Base-by-base conservation (phyloP, 2,113 vertebrate genomes). In the Odontesthes bonariensis region DNA sequence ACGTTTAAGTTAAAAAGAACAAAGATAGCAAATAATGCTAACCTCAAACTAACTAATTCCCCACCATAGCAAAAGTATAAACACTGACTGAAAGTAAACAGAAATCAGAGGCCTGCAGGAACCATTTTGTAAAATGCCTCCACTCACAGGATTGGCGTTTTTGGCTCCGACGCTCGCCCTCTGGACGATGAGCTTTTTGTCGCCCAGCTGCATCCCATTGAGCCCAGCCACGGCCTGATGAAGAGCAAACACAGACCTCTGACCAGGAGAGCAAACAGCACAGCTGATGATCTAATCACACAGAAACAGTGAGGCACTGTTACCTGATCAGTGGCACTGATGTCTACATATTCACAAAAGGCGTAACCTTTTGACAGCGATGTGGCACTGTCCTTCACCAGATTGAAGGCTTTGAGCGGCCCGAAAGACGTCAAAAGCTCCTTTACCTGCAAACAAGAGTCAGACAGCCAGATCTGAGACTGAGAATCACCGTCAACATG, bases 341-440 rank as follows among this genome's bases (percentile, higher is more conserved):
- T 44, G 70, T 95, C 94, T 0, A 94, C 93, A 2, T 95, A 95
- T 77, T 95, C 94, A 54, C 94, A 95, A 69, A 95, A 95, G 87
- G 94, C 93, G 73, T 95, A 95, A 75, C 94, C 94, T 84, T 95
- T 95, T 2, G 94, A 95, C 89, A 94, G 90, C 63, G 93, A 95
- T 31, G 94, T 95, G 67, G 94, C 91, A 84, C 94, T 94, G 93
- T 95, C 94, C 84, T 95, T 95, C 83, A 95, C 94, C 5, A 95
- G 92, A 33, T 95, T 95, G 90, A 95, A 95, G 47, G 94, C 94
- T 88, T 94, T 95, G 60, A 95, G 92, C 0, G 94, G 91, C 63
- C 94, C 94, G 20, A 95, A 95, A 1, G 94, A 95, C 3, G 90
- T 94, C 90, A 95, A 60, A 59, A 95, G 93, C 87, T 95, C 94